Evolutionary conservation across 2,888 invertebrate species (phyloP).

Genomic region (Mimas tiliae): DNA sequence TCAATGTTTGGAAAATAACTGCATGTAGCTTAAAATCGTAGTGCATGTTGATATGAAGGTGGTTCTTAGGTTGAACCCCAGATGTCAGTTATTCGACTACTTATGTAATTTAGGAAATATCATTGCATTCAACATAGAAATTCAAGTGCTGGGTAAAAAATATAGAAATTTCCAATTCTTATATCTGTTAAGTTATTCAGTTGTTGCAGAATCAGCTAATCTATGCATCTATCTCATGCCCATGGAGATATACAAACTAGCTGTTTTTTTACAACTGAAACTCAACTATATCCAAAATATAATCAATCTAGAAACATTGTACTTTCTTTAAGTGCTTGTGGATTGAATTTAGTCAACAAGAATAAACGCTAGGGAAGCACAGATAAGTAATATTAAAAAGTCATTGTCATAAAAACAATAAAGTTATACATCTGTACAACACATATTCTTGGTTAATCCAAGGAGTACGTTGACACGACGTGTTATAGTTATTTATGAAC

Average conservation of each 20-base stretch:
- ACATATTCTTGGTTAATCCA: neutral
- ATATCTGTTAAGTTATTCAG: neutral
- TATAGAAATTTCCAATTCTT: neutral
- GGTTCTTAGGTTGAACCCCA: neutral
- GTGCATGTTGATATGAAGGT: neutral
- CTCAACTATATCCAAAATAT: constrained; percentile 14
- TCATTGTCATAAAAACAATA: constrained; percentile 12
- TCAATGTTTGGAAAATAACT: no score
- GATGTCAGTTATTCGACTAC: neutral
- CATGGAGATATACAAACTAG: no score
- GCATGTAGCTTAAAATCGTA: no score
- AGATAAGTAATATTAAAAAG: neutral
- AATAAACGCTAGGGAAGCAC: neutral
- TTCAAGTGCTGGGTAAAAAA: neutral
- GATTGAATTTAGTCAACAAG: neutral
- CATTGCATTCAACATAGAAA: neutral
- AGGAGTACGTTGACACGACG: neutral
- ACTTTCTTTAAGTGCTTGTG: constrained; percentile 11
- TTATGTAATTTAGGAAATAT: no score
- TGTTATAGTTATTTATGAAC: neutral
- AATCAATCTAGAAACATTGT: constrained; percentile 22
- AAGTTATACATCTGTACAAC: neutral
- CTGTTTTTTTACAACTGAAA: neutral
- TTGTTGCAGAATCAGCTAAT: neutral
- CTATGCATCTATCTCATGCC: no score